Base-by-base conservation (phyloP, 2,888 invertebrate genomes). In the Aromia moschata region DNA sequence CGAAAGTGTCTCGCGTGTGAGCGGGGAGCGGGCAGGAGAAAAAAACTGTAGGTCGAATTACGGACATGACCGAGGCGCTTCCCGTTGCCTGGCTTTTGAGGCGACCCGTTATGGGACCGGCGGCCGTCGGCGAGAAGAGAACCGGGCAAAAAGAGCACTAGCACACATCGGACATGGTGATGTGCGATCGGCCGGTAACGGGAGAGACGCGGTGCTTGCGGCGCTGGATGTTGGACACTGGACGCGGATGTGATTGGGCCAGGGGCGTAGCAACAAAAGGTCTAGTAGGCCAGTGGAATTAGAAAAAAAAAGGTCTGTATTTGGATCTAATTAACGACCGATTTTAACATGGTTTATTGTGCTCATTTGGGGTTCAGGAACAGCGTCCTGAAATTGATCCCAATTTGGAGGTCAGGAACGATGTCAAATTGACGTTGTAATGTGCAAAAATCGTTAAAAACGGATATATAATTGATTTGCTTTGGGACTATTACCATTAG, bases 31-130 rank as follows among this genome's bases (percentile, higher is more conserved):
- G 31, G 52, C 17, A 55, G 40, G 12, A 38, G 44, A 45, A 45
- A 45, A 45, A 44, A 40, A 38, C 37, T 55, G 46, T 46, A 55
- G 55, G 55, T 40, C 54, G 54, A 36, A 38, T 44, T 31, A 14
- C 52, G 52, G 40, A 52, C 46, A 47, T 46, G 37, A 46, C 52
- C 58, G 41, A 51, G 47, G 31, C 47, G 49, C 61, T 61, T 61
- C 61, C 61, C 61, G 61, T 61, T 61, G 60, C 38, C 54, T 37
- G 41, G 45, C 51, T 57, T 53, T 58, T 61, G 41, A 46, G 40
- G 40, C 14, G 45, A 45, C 55, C 61, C 61, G 61, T 61, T 61
- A 61, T 61, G 49, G 49, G 46, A 40, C 52, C 51, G 45, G 37
- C 49, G 49, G 37, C 40, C 47, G 25, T 47, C 40, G 51, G n/a